Conservation (phyloP, 2,888 invertebrate species). For the Drosophila aldrichi region DNA sequence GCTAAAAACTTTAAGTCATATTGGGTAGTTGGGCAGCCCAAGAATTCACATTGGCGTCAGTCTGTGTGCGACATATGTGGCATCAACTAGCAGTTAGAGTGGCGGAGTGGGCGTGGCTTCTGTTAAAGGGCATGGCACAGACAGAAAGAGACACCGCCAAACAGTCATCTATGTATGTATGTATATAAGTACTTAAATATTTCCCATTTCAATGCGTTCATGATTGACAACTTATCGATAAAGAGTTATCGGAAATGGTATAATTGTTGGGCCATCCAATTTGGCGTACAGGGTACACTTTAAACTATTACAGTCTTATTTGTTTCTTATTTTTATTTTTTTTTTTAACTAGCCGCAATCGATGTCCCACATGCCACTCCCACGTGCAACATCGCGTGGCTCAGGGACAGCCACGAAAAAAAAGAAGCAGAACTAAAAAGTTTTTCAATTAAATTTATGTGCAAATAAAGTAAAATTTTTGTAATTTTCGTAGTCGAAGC, state of each 20-base stretch:
- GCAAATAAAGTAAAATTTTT: slow-evolving; percentile 52
- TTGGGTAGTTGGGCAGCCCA: slow-evolving; percentile 50
- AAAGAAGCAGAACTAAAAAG: slow-evolving; percentile 21
- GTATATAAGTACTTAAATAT: too few relatives aligned
- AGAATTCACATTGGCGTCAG: slow-evolving; percentile 5
- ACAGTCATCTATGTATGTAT: too few relatives aligned
- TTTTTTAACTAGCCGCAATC: slow-evolving; percentile 47
- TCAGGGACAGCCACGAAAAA: neutral
- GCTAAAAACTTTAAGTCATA: slow-evolving; percentile 67
- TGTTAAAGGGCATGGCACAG: neutral
- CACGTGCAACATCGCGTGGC: slow-evolving; percentile 33
- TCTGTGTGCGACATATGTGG: slow-evolving; percentile 61
- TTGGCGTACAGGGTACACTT: neutral
- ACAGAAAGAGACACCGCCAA: too few relatives aligned
- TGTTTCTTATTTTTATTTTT: too few relatives aligned
- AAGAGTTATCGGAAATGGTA: neutral
- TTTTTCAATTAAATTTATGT: slow-evolving; percentile 73
- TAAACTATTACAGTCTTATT: neutral
- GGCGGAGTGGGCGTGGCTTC: slow-evolving; percentile 15
- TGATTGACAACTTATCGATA: too few relatives aligned
- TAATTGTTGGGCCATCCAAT: neutral
- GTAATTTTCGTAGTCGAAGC: slow-evolving; percentile 22
- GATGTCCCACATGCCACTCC: slow-evolving; percentile 41
- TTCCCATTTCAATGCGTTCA: too few relatives aligned
- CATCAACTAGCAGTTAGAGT: slow-evolving; percentile 1